phyloP scores from a whole-genome alignment of 2,888 invertebrate species.

The Chrysolina americana region DNA sequence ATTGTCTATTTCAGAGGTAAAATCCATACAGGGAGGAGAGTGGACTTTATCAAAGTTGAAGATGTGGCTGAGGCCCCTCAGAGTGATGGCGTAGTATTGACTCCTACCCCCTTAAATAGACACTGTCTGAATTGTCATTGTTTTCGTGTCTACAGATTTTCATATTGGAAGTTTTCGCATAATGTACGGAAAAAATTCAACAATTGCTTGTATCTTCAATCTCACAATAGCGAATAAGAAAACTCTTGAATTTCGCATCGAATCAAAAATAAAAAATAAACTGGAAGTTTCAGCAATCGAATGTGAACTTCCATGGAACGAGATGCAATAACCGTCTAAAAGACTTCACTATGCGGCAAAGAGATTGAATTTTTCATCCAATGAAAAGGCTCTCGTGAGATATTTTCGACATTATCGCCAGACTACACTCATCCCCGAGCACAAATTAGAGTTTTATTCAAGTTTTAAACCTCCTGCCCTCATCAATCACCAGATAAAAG shows the following conservation, averaged over 20 bases:
- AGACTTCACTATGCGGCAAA: neutral
- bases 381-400: slow-evolving; percentile 25
- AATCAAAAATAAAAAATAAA: neutral
- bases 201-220: neutral
- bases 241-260: neutral
- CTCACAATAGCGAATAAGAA: neutral
- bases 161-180: too few species aligned
- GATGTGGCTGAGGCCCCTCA: too few species aligned
- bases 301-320: neutral
- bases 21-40: too few species aligned
- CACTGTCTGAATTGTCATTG: too few species aligned
- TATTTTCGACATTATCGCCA: slow-evolving; percentile 41
- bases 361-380: slow-evolving; percentile 37
- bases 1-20: too few species aligned
- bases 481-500: slow-evolving; percentile 39
- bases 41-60: too few species aligned
- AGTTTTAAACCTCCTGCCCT: slow-evolving; percentile 33
- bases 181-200: too few species aligned
- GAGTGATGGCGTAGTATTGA: too few species aligned
- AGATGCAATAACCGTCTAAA: slow-evolving; percentile 5
- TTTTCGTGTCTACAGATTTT: too few species aligned
- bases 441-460: slow-evolving; percentile 43
- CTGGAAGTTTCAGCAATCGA: neutral
- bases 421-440: slow-evolving; percentile 38
- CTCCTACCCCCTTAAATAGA: too few species aligned